Base-by-base conservation (phyloP, 1,140 invertebrate species). In the Phymorhynchus buccinoides region DNA sequence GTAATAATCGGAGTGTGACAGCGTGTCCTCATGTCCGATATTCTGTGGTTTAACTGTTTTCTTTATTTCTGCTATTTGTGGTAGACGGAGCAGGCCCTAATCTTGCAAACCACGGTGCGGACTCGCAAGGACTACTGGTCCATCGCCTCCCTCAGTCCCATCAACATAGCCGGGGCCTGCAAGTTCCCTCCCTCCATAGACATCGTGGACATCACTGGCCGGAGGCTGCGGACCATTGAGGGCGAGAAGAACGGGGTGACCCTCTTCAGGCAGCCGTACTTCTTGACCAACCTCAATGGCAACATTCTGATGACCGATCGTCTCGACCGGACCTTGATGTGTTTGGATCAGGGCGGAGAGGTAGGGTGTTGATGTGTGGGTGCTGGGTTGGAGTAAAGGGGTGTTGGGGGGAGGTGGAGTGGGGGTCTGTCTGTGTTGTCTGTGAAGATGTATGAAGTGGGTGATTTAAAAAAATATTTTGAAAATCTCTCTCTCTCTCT, bases 181-280 rank as follows among this genome's bases (percentile, higher is more conserved):
- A 85, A 73, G 79, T 81, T 81, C 56, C 84, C 84, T 42, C 84
- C 84, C 14, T 71, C 56, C 66, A 35, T 85, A n/a, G 84, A 85
- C 79, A 81, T 85, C 79, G 44, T 85, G 14, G 84, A 85, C 84
- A 85, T 85, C 84, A 81, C 84, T 3, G 84, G 84, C 2, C 30
- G 78, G 16, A 1, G 56, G 7, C 71, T 85, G 12, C 56, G 84
- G 12, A 37, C 79, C 44, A 82, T 85, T 3, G 84, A 85, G 56
- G 37, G 56, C 39, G 68, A 73, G 35, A 6, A 16, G 32, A 52
- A 44, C 62, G 84, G 84, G 22, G 39, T 48, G 27, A 39, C 41
- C 14, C 14, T 81, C 41, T 75, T 85, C 56, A 73, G 71, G 62
- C 62, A 80, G 78, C 84, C 84, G 7, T 42, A 41, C 35, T 73